Percentiles rank a stretch among this genome's conserved stretches.
phyloP scores from a whole-genome alignment of 2,113 vertebrate species.

The Ciconia stormi region DNA sequence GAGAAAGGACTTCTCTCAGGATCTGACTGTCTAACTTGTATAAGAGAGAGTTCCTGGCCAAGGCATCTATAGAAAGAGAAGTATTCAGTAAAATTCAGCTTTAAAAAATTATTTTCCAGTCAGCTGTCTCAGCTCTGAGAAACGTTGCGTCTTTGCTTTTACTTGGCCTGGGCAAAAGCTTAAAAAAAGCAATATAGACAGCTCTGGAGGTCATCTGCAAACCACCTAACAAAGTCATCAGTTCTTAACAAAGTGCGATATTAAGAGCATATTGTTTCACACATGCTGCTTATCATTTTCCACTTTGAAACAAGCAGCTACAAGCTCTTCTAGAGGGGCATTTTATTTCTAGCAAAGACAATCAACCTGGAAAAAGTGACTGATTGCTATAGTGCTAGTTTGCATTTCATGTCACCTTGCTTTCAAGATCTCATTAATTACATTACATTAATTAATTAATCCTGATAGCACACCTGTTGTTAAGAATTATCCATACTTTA shows the following conservation, averaged over 20 bases:
- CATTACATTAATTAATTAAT: conserved; percentile 66
- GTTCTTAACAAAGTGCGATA: background rate
- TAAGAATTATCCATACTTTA: conserved; percentile 38
- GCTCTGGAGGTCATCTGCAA: background rate
- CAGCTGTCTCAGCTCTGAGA: background rate
- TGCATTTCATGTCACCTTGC: conserved; percentile 67
- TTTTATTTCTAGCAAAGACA: conserved; percentile 39
- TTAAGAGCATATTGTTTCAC: conserved; percentile 11
- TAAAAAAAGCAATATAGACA: background rate
- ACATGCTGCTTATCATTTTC: conserved; percentile 12
- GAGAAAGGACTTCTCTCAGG: background rate
- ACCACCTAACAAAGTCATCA: background rate
- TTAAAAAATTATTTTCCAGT: background rate
- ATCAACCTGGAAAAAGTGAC: conserved; percentile 55
- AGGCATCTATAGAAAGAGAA: background rate
- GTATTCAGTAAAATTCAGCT: background rate
- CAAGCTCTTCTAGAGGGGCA: background rate
- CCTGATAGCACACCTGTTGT: conserved; percentile 64
- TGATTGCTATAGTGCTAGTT: conserved; percentile 37
- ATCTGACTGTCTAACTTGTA: background rate
- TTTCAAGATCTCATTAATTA: conserved; percentile 65
- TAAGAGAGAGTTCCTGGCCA: background rate
- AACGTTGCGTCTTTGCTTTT: background rate
- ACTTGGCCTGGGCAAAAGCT: background rate
- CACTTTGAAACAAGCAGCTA: conserved; percentile 8